Percentiles rank a stretch among this genome's conserved stretches.
phyloP scores from a whole-genome alignment of 2,113 vertebrate species.

The Anser cygnoides region DNA sequence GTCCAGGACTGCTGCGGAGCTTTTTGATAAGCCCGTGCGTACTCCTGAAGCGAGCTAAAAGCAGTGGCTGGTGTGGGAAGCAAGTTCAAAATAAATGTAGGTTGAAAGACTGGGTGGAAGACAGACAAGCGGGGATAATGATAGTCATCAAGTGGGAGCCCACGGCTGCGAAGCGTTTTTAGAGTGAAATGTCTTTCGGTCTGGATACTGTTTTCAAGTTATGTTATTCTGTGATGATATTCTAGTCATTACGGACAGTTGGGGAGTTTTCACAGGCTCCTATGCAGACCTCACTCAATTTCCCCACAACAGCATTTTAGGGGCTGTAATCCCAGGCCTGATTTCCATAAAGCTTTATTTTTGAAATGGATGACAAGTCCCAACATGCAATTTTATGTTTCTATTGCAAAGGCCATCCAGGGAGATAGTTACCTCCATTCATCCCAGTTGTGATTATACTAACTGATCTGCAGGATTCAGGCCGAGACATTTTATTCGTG shows the following conservation, averaged over 20 bases:
- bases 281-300: not conserved
- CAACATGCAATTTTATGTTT: not conserved
- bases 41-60: slow-evolving; percentile 54
- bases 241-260: not conserved
- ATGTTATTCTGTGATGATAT: not conserved
- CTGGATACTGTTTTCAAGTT: not conserved
- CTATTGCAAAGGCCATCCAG: not conserved
- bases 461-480: not conserved
- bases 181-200: not conserved
- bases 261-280: not conserved
- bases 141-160: not conserved
- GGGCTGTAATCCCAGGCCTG: not conserved
- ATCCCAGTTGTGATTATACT: not conserved
- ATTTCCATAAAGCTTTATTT: not conserved
- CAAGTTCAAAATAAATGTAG: slow-evolving; percentile 5
- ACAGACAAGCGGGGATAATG: not conserved
- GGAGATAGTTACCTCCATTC: not conserved
- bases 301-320: not conserved
- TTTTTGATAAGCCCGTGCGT: not conserved
- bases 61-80: slow-evolving; percentile 42
- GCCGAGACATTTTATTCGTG: not conserved
- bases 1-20: not conserved
- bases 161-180: not conserved
- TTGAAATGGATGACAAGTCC: not conserved
- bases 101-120: slow-evolving; percentile 12